Conservation (phyloP, 1,140 invertebrate genomes). For the Zaprionus africanus region DNA sequence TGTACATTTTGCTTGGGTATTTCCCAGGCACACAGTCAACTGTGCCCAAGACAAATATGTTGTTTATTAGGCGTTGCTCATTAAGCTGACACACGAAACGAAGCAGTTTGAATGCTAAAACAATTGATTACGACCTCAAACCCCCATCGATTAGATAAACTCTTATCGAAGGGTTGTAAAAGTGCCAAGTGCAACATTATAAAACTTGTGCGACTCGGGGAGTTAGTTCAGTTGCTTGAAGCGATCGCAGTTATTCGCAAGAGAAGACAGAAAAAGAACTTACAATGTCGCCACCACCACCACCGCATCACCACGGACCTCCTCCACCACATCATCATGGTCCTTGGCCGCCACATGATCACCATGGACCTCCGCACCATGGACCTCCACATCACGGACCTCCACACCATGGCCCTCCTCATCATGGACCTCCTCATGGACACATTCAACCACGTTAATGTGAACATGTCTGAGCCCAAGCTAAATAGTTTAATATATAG, state of each 20-base stretch:
- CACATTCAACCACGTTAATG: conserved; percentile 44
- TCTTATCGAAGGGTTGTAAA: conserved; percentile 33
- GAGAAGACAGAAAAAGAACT: neutral
- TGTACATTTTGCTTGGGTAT: neutral
- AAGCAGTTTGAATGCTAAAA: conserved; percentile 9
- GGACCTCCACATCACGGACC: conserved; percentile 17
- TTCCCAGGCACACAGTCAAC: conserved; percentile 13
- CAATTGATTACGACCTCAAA: conserved; percentile 28
- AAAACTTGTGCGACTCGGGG: conserved; percentile 23
- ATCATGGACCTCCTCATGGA: conserved; percentile 22
- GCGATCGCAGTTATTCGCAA: conserved; percentile 6
- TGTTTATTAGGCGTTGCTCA: conserved; percentile 28
- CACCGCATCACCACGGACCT: conserved; percentile 19
- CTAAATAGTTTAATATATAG: neutral
- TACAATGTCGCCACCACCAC: conserved; percentile 31
- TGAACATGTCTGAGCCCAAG: neutral
- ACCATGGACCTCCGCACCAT: conserved; percentile 14
- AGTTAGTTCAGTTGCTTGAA: conserved; percentile 25
- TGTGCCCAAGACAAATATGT: conserved; percentile 1
- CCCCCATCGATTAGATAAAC: conserved; percentile 40
- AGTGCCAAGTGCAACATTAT: conserved; percentile 20
- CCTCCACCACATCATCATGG: conserved; percentile 25
- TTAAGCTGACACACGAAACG: conserved; percentile 16
- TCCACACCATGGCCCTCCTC: conserved; percentile 24
- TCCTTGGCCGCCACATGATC: conserved; percentile 21